Evolutionary conservation across 2,888 invertebrate genomes (phyloP).

Genomic region (Euspilapteryx auroguttella): DNA sequence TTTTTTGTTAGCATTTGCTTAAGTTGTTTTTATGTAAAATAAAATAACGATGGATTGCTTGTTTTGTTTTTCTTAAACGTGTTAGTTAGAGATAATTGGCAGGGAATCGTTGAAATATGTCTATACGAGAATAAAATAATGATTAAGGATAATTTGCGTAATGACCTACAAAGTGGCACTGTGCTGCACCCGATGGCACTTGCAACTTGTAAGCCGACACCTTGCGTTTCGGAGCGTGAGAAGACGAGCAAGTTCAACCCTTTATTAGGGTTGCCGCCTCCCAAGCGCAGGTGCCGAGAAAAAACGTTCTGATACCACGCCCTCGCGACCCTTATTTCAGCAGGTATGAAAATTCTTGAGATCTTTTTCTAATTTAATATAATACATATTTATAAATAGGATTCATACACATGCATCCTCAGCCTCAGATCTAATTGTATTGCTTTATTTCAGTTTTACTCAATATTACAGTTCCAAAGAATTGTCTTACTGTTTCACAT

Average conservation of each 20-base stretch:
- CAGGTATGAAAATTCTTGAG: no score
- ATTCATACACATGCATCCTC: no score
- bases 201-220: conserved; percentile 12
- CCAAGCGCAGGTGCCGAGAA: conserved; percentile 23
- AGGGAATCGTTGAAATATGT: neutral
- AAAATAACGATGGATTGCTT: no score
- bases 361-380: no score
- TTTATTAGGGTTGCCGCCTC: conserved; percentile 19
- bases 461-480: no score
- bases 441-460: no score
- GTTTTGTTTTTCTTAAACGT: no score
- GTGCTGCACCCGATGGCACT: conserved; percentile 10
- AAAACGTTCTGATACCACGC: conserved; percentile 18
- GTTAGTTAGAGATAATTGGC: no score
- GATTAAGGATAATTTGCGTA: conserved; percentile 10
- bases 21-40: conserved; percentile 14
- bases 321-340: conserved; percentile 12
- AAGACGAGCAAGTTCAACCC: conserved; percentile 21
- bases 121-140: conserved; percentile 3
- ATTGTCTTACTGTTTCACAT: no score
- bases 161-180: conserved; percentile 10
- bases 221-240: conserved; percentile 21
- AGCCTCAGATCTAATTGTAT: no score
- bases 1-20: no score
- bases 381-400: no score